These are phyloP conservation scores for Belonocnema kinseyi DNA, from an alignment of 1,140 invertebrate species.

Conservation along the genomic window DNA sequence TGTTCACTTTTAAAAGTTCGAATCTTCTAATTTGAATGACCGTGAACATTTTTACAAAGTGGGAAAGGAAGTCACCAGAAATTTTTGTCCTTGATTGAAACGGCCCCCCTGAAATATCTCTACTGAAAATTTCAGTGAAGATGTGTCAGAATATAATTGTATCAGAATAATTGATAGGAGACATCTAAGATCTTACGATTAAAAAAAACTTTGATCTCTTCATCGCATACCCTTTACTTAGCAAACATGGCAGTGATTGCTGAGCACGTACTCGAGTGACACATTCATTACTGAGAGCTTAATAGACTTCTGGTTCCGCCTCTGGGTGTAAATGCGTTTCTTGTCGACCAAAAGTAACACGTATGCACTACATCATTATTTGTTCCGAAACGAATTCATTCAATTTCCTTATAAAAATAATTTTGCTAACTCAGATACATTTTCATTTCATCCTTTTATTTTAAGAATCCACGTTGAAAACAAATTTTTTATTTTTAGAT, in stretches of 20 bases:
- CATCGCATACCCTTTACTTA: neutral
- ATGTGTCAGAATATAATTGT: too few species aligned
- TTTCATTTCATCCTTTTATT: neutral
- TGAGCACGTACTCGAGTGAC: conserved; percentile 1
- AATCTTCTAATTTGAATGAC: too few species aligned
- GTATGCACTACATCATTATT: neutral
- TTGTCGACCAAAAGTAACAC: conserved; percentile 13
- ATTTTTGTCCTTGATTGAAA: too few species aligned
- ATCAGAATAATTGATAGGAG: too few species aligned
- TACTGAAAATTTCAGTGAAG: too few species aligned
- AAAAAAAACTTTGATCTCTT: too few species aligned
- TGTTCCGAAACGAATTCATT: conserved; percentile 8
- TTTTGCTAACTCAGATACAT: neutral
- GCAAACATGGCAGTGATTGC: neutral
- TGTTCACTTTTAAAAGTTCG: too few species aligned
- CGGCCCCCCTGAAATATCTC: too few species aligned
- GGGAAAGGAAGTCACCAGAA: too few species aligned
- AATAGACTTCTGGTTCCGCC: conserved; percentile 7
- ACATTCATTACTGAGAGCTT: conserved; percentile 14
- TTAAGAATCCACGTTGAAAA: neutral
- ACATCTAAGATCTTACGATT: too few species aligned
- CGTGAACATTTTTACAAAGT: too few species aligned
- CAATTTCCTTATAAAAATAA: neutral
- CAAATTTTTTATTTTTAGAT: neutral
- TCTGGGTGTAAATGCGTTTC: conserved; percentile 18